A percentile compares a stretch with the other conserved stretches of the same genome.
These are phyloP conservation scores for Danio kyathit DNA, from an alignment of 2,797 vertebrate genomes.

Conservation along the genomic window DNA sequence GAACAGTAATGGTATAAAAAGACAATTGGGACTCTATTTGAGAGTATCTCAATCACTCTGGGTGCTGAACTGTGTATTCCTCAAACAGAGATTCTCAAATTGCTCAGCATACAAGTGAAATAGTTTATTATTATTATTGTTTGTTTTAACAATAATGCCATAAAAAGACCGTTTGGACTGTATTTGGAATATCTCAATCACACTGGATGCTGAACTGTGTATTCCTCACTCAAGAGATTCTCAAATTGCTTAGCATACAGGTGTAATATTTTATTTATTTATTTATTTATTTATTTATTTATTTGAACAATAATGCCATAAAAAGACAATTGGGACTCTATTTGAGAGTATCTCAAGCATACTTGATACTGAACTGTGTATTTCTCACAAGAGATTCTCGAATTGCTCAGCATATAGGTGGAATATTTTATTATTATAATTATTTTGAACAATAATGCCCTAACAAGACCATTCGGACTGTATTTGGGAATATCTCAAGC, in stretches of 20 bases:
- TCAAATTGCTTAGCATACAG: background rate
- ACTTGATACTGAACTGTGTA: background rate
- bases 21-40: background rate
- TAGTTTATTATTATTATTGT: background rate
- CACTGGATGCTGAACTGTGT: background rate
- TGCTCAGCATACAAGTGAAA: slow-evolving; percentile 14
- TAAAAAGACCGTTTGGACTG: background rate
- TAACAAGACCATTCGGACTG: background rate
- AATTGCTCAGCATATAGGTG: background rate
- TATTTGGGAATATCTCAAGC: background rate
- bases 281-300: no score
- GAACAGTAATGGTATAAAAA: background rate
- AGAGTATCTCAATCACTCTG: background rate
- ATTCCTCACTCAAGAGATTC: background rate
- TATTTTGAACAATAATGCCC: no score
- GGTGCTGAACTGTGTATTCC: background rate
- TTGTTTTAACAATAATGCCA: no score
- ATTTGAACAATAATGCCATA: no score
- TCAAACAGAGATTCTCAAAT: background rate
- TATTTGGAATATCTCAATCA: slow-evolving; percentile 2
- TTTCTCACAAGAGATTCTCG: background rate
- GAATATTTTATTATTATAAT: background rate
- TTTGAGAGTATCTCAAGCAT: background rate
- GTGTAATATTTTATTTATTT: background rate
- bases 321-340: background rate